These are phyloP conservation scores for Cryptus viduatorius DNA, from an alignment of 2,888 invertebrate genomes.

Conservation along the genomic window DNA sequence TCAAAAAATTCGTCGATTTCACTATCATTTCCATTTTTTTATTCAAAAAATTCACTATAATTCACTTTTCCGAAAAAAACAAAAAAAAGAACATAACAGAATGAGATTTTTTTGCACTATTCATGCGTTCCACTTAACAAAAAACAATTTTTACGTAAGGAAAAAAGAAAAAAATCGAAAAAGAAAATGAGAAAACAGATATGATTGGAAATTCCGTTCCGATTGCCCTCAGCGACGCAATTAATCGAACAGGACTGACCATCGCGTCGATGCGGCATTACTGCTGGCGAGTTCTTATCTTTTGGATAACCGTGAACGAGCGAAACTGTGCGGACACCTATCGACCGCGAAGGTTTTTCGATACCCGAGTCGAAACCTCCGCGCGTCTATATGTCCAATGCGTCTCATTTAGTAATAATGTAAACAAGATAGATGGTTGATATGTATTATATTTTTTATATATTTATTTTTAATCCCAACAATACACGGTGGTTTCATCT, in stretches of 20 bases:
- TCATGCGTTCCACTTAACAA: too few relatives aligned
- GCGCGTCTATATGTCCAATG: background rate
- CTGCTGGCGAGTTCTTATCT: conserved; percentile 48
- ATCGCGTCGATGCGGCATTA: conserved; percentile 25
- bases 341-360: background rate
- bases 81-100: too few relatives aligned
- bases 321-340: background rate
- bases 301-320: conserved; percentile 49
- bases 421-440: background rate
- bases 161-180: too few relatives aligned
- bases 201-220: background rate
- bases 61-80: too few relatives aligned
- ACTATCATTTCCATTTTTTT: too few relatives aligned
- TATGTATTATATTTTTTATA: too few relatives aligned
- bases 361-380: background rate
- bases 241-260: conserved; percentile 56
- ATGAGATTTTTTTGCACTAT: too few relatives aligned
- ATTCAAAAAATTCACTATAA: too few relatives aligned
- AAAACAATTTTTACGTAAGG: background rate
- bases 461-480: background rate
- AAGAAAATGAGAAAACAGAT: background rate
- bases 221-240: conserved; percentile 41
- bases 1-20: too few relatives aligned
- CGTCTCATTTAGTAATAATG: background rate
- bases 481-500: background rate